Evolutionary conservation across 2,888 invertebrate species (phyloP), one percentile per base, ranked within the genome.

Genomic region (Mythimna impura): DNA sequence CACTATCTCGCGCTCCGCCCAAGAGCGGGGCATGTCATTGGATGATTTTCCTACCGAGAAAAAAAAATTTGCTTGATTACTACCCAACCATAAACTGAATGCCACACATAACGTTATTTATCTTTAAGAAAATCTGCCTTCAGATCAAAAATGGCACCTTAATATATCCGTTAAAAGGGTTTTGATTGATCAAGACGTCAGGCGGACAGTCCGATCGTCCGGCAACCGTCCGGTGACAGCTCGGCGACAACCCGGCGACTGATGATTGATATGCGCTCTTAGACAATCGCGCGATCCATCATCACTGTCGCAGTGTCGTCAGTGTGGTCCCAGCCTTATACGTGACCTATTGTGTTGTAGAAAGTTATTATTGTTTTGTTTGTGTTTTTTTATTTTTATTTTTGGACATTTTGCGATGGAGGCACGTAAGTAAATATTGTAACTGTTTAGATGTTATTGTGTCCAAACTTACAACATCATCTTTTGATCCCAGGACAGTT

Each of bases 261-360:
- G 82, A 90, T 91, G 92, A 93, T 91, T 89, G 91, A 93, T 92
- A 86, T 84, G 85, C 86, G 69, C 84, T 85, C 83, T 79, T 80
- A 87, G 89, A 92, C 92, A 91, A 91, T 90, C 90, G 89, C 78
- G 71, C 89, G 88, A 93, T 93, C 92, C 86, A 91, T 93, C 92
- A 92, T 85, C 73, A 76, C 80, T 80, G 82, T 47, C 47, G 47
- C 47, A 17, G 47, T 47, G 25, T 86, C 89, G 85, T 82, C 88
- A 78, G 90, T 88, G 89, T 89, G 89, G 89, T 87, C 91, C 81
- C 73, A 67, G 78, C 86, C 83, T 87, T 83, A 84, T 50, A 78
- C 67, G 80, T 83, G 87, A 80, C 76, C 87, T 89, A 89, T 89
- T 86, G 89, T 87, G 82, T 84, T 77, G 65, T 70, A 71, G 73